Percentiles rank a stretch among this genome's conserved stretches.
These are phyloP conservation scores for Stegana nigrithorax DNA, from an alignment of 2,888 invertebrate species.

Conservation along the genomic window DNA sequence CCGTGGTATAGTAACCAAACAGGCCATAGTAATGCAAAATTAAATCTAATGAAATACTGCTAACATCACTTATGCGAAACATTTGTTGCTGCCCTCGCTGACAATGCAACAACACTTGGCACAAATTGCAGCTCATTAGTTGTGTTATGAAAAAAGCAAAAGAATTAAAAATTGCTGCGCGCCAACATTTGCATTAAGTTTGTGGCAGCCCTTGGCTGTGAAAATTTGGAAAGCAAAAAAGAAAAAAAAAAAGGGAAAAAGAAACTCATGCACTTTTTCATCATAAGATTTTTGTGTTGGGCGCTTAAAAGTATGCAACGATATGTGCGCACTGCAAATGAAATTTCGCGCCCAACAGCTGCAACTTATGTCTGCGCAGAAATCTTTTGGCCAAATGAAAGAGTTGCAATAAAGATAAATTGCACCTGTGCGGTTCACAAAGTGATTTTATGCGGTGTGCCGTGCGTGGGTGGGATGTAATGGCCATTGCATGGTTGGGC, in stretches of 20 bases:
- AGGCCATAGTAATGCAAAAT: too few relatives aligned
- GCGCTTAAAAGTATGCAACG: background rate
- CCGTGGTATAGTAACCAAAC: too few relatives aligned
- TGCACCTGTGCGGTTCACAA: slow-evolving; percentile 5
- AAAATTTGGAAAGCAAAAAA: too few relatives aligned
- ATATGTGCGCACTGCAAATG: background rate
- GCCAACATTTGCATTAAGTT: slow-evolving; percentile 2
- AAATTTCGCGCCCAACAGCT: slow-evolving; percentile 1
- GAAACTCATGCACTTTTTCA: background rate
- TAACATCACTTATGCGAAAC: too few relatives aligned
- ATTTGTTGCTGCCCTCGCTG: too few relatives aligned
- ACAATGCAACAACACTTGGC: slow-evolving; percentile 36
- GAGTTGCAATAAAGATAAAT: slow-evolving; percentile 1
- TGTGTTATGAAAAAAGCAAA: slow-evolving; percentile 32
- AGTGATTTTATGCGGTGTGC: too few relatives aligned
- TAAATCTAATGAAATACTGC: too few relatives aligned
- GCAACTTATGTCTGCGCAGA: slow-evolving; percentile 2
- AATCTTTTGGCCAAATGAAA: background rate
- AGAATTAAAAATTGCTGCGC: too few relatives aligned
- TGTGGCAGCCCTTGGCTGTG: too few relatives aligned
- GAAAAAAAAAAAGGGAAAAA: background rate
- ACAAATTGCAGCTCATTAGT: slow-evolving; percentile 58
- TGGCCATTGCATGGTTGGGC: slow-evolving; percentile 23
- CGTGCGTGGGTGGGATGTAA: background rate
- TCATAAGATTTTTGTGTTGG: slow-evolving; percentile 30